Base-by-base conservation (phyloP, 2,797 vertebrate species). In the Gymnothorax javanicus region DNA sequence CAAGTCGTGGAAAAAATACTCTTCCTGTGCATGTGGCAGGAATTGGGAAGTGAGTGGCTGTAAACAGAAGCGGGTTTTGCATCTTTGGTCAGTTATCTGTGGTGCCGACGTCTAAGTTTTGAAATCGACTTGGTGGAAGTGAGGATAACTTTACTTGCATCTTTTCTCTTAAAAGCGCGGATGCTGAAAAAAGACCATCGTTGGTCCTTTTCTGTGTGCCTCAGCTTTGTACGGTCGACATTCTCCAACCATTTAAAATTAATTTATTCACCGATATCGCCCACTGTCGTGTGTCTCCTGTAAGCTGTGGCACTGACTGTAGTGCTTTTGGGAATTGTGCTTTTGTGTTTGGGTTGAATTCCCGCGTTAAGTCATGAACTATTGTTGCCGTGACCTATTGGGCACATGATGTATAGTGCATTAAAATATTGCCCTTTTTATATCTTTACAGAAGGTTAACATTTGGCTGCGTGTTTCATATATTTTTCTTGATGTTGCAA, bases 11-110 rank as follows among this genome's bases (percentile, higher is more conserved):
- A 77, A 60, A 62, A 5, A 25, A 25, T 23, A 84, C 54, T 59
- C 56, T 13, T 56, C 67, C 56, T 59, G 20, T 86, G 77, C 13
- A 82, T 25, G 60, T 82, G 85, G 15, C 60, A 82, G 83, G 50
- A 13, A 43, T 62, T 59, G 27, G 27, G 82, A 62, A 62, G 8
- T 60, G 17, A 52, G 20, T 3, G 13, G 62, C 43, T 59, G 50
- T 84, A 13, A 50, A 64, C 67, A 50, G 33, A 84, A 50, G 15
- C 11, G 73, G 5, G 33, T 75, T 75, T 75, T 33, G 23, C 60
- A 20, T 75, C 13, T 12, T 4, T 17, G 56, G n/a, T 56, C 13
- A 3, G 17, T 84, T 79, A 9, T 52, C 54, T 79, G 43, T 52
- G 11, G 15, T 23, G 7, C 17, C 3, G n/a, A 54, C 52, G 15